Evolutionary conservation across 2,888 invertebrate species (phyloP), one percentile per base, ranked within the genome.

Genomic region (Mantis religiosa): DNA sequence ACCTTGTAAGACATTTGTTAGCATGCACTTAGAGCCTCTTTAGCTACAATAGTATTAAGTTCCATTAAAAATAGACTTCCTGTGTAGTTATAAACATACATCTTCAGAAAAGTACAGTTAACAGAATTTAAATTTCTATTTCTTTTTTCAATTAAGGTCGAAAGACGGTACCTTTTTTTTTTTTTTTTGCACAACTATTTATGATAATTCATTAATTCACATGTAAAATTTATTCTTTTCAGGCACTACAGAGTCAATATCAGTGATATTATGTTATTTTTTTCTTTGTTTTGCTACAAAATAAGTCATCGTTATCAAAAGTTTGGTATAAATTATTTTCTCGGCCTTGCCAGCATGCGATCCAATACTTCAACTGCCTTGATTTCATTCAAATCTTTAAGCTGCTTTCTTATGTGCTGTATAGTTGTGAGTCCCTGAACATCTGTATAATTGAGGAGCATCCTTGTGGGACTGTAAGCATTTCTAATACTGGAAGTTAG

Each of bases 401-500:
- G 91, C 84, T 93, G 92, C 41, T 92, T 91, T 84, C 93, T 90
- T 84, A 94, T 89, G 82, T 91, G 91, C 3, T 89, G 88, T 20
- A 91, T 90, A 14, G 91, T 90, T 14, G 92, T 89, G 34, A 91
- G 88, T 41, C 90, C 91, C 87, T 92, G 92, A 82, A 92, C 92
- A 89, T 92, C 91, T n/a, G 92, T 92, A 86, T 84, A 85, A 25
- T 93, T 93, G 0, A 97, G 93, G 91, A 96, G 93, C 1, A 94
- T 93, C 89, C 93, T 93, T 0, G 96, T 94, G 82, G 95, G 95
- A 91, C 94, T 94, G 87, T 92, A 92, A 9, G 94, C 92, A 85
- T 92, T 92, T 81, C 92, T 93, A 92, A 95, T 94, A 91, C 95
- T 93, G 87, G 94, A 93, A 0, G 94, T 91, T 85, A 95, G 92